phyloP scores from a whole-genome alignment of 2,113 vertebrate species.

The Poeciliopsis retropinna region DNA sequence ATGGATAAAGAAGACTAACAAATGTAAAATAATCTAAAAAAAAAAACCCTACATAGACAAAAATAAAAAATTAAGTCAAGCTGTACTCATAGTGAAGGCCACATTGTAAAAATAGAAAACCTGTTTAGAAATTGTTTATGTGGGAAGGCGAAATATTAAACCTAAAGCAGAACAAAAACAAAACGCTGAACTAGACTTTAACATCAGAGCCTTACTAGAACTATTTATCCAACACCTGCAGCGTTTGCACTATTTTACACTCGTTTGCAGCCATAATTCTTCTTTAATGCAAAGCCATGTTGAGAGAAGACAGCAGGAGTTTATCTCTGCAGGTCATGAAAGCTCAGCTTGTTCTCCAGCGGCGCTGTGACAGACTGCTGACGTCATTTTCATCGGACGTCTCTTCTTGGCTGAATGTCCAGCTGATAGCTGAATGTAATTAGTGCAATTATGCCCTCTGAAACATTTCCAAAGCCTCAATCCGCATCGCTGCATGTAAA shows the following conservation, averaged over 20 bases:
- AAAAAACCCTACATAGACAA: too few relatives aligned
- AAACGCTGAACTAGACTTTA: background rate
- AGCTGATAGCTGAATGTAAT: conserved; percentile 8
- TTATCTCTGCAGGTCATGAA: background rate
- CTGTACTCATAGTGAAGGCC: too few relatives aligned
- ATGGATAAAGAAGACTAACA: too few relatives aligned
- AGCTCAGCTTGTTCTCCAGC: background rate
- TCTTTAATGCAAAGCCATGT: background rate
- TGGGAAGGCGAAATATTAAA: too few relatives aligned
- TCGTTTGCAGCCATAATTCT: background rate
- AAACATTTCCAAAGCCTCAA: background rate
- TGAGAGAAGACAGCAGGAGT: background rate
- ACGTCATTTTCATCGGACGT: background rate
- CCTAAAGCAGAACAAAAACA: background rate
- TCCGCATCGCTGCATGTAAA: background rate
- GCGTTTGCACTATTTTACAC: background rate
- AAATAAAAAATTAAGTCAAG: too few relatives aligned
- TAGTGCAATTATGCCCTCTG: conserved; percentile 3
- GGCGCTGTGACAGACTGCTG: conserved; percentile 1
- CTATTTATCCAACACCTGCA: background rate
- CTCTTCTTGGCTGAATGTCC: background rate
- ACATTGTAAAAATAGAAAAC: too few relatives aligned
- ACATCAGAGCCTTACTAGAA: background rate
- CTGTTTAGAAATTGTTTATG: too few relatives aligned
- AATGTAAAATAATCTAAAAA: too few relatives aligned